Conservation (phyloP, 1,140 invertebrate genomes). For the Melipona quadrifasciata region DNA sequence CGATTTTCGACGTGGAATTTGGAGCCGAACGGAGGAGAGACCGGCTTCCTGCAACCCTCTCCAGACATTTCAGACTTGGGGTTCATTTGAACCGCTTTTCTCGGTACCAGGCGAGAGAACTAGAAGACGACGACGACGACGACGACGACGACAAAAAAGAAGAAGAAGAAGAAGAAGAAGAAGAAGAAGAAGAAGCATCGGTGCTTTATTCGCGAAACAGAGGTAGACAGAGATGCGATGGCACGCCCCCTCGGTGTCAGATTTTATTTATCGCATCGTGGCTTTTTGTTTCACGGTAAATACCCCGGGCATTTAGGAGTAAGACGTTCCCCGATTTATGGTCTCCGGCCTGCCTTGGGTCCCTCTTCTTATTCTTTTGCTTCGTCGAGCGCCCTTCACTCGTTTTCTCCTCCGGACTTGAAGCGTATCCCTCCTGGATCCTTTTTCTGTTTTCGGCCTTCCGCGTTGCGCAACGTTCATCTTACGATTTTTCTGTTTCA, state of each 20-base stretch:
- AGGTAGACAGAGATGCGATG: slow-evolving; percentile 35
- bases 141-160: background rate
- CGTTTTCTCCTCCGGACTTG: background rate
- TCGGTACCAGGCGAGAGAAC: background rate
- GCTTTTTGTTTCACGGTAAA: slow-evolving; percentile 72
- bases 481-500: slow-evolving; percentile 58
- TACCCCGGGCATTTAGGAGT: slow-evolving; percentile 71
- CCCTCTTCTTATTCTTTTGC: slow-evolving; percentile 56
- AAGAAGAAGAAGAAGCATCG: background rate
- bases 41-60: slow-evolving; percentile 48
- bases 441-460: no score
- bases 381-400: slow-evolving; percentile 28
- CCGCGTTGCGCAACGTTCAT: background rate
- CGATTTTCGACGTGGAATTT: slow-evolving; percentile 60
- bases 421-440: background rate
- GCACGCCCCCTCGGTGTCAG: slow-evolving; percentile 66
- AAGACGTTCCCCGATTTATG: slow-evolving; percentile 75
- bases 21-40: background rate
- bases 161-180: background rate
- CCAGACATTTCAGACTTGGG: background rate
- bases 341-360: slow-evolving; percentile 54
- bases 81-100: slow-evolving; percentile 41
- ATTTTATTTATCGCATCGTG: slow-evolving; percentile 69
- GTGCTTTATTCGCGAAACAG: slow-evolving; percentile 52
- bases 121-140: no score